Percentiles rank a stretch among this genome's conserved stretches.
These are phyloP conservation scores for Mechanitis mazaeus DNA, from an alignment of 2,888 invertebrate genomes.

Conservation along the genomic window DNA sequence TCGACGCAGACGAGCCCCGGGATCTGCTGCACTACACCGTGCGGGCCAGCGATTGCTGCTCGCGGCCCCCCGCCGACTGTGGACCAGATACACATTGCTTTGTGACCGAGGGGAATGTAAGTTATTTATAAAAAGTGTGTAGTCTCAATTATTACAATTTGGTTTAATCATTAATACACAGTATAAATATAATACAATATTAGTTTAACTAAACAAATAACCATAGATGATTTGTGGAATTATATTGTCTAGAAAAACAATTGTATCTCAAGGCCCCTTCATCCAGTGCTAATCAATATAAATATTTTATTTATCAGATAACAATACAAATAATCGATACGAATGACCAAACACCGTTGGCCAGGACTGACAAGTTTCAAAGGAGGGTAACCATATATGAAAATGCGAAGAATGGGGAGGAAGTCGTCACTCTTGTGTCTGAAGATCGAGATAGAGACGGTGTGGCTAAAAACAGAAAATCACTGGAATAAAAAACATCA, in stretches of 20 bases:
- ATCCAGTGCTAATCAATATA: background rate
- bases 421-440: constrained; percentile 57
- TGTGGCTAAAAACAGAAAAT: constrained; percentile 30
- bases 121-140: constrained; percentile 18
- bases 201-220: no score
- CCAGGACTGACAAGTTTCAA: constrained; percentile 48
- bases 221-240: no score
- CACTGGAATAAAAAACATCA: background rate
- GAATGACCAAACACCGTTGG: constrained; percentile 76
- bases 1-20: constrained; percentile 75
- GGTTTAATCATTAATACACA: background rate
- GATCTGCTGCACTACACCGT: constrained; percentile 72
- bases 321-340: constrained; percentile 75
- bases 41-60: constrained; percentile 70
- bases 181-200: no score
- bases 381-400: constrained; percentile 63
- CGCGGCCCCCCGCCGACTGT: constrained; percentile 41
- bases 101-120: constrained; percentile 60
- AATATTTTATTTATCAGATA: constrained; percentile 57
- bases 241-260: no score
- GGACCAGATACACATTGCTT: constrained; percentile 50
- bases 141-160: no score
- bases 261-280: no score
- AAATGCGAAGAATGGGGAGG: constrained; percentile 57
- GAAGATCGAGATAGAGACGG: constrained; percentile 78